phyloP scores from a whole-genome alignment of 2,113 vertebrate genomes.

The Odocoileus virginianus region DNA sequence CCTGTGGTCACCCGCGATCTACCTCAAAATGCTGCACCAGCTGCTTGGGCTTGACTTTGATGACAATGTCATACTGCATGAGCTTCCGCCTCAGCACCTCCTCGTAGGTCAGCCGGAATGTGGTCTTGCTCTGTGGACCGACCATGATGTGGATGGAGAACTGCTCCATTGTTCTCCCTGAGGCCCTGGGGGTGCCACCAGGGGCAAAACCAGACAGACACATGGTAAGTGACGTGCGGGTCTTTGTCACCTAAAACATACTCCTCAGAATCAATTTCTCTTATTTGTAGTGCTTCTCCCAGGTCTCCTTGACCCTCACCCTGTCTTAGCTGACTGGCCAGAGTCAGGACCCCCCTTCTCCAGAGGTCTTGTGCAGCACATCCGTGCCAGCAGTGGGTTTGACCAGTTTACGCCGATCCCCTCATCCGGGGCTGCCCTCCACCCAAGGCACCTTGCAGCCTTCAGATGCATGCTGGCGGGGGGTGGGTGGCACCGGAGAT shows the following conservation, averaged over 20 bases:
- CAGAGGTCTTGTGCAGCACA: background rate
- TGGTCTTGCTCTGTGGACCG: constrained; percentile 88
- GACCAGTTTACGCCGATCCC: background rate
- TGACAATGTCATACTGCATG: constrained; percentile 89
- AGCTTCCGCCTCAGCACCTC: constrained; percentile 89
- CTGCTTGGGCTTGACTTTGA: constrained; percentile 91
- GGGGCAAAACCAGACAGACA: background rate
- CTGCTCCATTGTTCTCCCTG: constrained; percentile 92
- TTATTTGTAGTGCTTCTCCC: background rate
- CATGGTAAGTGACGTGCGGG: background rate
- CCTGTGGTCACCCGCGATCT: background rate
- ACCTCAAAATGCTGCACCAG: constrained; percentile 92
- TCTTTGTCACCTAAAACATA: background rate
- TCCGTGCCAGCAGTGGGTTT: background rate
- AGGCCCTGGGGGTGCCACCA: constrained; percentile 80
- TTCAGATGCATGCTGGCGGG: background rate
- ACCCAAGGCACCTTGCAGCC: background rate
- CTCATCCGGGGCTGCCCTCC: background rate
- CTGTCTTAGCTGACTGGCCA: background rate
- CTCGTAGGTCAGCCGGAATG: constrained; percentile 93
- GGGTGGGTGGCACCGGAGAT: background rate
- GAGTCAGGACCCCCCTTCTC: background rate
- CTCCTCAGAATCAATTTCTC: background rate
- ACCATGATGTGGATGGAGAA: constrained; percentile 91
- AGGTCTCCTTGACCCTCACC: background rate